phyloP scores from a whole-genome alignment of 1,140 invertebrate species.

The Diuraphis noxia region DNA sequence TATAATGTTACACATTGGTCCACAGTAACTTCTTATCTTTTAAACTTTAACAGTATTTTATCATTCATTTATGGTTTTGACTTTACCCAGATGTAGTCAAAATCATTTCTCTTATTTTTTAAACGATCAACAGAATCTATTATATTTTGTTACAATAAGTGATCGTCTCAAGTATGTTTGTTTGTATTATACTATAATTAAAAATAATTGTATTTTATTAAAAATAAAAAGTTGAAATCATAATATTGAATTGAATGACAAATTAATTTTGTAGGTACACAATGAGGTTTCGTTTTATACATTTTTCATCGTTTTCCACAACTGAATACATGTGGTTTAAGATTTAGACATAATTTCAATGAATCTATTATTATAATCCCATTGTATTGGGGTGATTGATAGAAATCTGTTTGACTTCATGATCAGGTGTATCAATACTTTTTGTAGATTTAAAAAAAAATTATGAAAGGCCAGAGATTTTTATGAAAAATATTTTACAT shows the following conservation, averaged over 20 bases:
- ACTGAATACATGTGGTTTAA: conserved; percentile 15
- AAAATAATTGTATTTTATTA: not conserved
- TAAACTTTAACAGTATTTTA: not conserved
- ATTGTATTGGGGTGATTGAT: conserved; percentile 28
- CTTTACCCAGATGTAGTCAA: not conserved
- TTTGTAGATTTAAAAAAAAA: conserved; percentile 56
- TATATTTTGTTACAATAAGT: not conserved
- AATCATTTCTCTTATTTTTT: conserved; percentile 12
- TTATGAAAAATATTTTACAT: conserved; percentile 55
- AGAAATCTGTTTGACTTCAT: conserved; percentile 48
- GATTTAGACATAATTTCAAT: conserved; percentile 17
- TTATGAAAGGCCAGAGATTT: conserved; percentile 30
- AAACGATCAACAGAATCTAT: not conserved
- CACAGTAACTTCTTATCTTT: not conserved
- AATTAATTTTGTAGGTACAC: not conserved
- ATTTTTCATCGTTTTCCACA: conserved; percentile 35
- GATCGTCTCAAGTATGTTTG: too few species aligned
- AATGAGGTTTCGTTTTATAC: conserved; percentile 38
- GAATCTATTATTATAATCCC: conserved; percentile 45
- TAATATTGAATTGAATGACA: conserved; percentile 4
- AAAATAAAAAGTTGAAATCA: conserved; percentile 29
- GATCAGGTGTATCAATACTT: conserved; percentile 29
- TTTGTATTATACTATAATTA: too few species aligned
- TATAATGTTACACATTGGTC: too few species aligned
- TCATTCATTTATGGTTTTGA: not conserved